Evolutionary conservation across 2,888 invertebrate genomes (phyloP), one percentile per base, ranked within the genome.

Genomic region (Platerodrilus igneus): DNA sequence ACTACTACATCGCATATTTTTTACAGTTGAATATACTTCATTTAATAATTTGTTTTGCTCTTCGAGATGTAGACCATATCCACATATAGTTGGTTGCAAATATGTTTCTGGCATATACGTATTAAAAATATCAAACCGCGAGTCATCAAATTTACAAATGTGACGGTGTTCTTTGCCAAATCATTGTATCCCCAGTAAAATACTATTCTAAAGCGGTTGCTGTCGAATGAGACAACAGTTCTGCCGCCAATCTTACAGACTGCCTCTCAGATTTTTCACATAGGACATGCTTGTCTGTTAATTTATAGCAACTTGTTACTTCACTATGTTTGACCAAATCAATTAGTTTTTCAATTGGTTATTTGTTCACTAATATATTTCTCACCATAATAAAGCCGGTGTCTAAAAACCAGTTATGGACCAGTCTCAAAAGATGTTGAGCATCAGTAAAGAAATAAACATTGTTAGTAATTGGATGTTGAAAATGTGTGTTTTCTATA

Each of bases 1-100:
- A 21, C 13, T 23, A 13, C 7, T 18, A 23, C 41, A 27, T 23
- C 37, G 21, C 41, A 41, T 41, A 9, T 23, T n/a, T n/a, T n/a
- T n/a, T n/a, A n/a, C n/a, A n/a, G n/a, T n/a, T n/a, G n/a, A n/a
- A n/a, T n/a, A n/a, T n/a, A n/a, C n/a, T n/a, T n/a, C n/a, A n/a
- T n/a, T n/a, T n/a, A n/a, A n/a, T n/a, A n/a, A n/a, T n/a, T n/a
- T n/a, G n/a, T n/a, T n/a, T n/a, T n/a, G n/a, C n/a, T n/a, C n/a
- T n/a, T n/a, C n/a, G n/a, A n/a, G n/a, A n/a, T n/a, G n/a, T n/a
- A n/a, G n/a, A 1, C 31, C 31, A 31, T 20, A 34, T 15, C 10
- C 20, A 21, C 23, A 23, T 33, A 23, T 33, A 9, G 20, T 23
- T 14, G 32, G 32, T 20, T n/a, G n/a, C n/a, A 20, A 20, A 20